A percentile compares a stretch with the other conserved stretches of the same genome.
Conservation (phyloP, 2,888 invertebrate genomes). For the Esperia sulphurella region DNA sequence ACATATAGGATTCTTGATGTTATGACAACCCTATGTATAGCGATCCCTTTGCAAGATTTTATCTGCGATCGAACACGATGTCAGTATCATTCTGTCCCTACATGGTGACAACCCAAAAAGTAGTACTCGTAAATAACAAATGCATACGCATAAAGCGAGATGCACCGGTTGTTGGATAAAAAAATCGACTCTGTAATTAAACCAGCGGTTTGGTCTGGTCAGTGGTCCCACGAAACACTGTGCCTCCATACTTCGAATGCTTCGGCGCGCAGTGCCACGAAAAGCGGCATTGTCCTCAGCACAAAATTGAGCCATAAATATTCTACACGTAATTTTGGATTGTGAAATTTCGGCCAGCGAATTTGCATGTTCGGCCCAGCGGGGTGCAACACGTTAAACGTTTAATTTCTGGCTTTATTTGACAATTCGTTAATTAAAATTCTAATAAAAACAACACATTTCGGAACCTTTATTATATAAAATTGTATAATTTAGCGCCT, state of each 20-base stretch:
- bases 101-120: constrained; percentile 65
- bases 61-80: constrained; percentile 40
- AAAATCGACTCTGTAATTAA: constrained; percentile 58
- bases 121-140: constrained; percentile 68
- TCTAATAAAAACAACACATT: neutral
- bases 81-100: constrained; percentile 37
- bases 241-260: constrained; percentile 47
- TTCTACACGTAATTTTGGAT: constrained; percentile 65
- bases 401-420: constrained; percentile 16
- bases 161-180: constrained; percentile 41
- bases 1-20: too few relatives aligned
- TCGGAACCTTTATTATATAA: neutral
- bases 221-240: constrained; percentile 42
- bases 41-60: constrained; percentile 13
- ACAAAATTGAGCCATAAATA: constrained; percentile 73
- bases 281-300: constrained; percentile 50
- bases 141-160: constrained; percentile 46
- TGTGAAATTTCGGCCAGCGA: constrained; percentile 43
- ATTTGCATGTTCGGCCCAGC: constrained; percentile 52
- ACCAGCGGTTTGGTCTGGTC: constrained; percentile 39
- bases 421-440: constrained; percentile 6
- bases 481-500: neutral
- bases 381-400: constrained; percentile 27
- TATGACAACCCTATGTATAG: constrained; percentile 1
- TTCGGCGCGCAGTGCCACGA: constrained; percentile 36